Percentiles rank a stretch among this genome's conserved stretches.
Evolutionary conservation across 1,140 invertebrate species (phyloP).

Genomic region (Pachyrhynchus sulphureomaculatus): DNA sequence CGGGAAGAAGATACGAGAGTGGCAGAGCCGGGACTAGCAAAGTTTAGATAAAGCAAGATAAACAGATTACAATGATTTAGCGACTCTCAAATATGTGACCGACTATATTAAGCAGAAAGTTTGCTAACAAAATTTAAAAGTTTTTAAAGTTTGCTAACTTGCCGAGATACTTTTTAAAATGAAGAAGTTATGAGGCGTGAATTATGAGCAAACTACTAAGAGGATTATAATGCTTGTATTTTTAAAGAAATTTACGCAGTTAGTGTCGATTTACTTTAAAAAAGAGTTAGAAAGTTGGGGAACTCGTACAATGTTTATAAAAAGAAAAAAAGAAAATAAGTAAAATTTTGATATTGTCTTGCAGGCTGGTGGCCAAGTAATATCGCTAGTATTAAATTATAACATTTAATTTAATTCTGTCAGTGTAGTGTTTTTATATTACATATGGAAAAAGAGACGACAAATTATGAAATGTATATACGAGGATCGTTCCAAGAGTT

Average conservation of each 20-base stretch:
- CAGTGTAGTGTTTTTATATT: no score
- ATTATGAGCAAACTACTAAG: conserved; percentile 21
- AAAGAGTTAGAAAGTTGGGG: no score
- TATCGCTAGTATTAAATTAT: no score
- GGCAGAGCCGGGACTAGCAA: conserved; percentile 39
- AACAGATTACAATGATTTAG: conserved; percentile 47
- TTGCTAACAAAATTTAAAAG: conserved; percentile 42
- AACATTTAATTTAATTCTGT: no score
- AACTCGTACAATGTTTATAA: no score
- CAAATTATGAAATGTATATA: no score
- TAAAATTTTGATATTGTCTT: no score
- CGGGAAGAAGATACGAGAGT: conserved; percentile 37
- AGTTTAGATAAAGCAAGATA: conserved; percentile 47
- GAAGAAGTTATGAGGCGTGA: conserved; percentile 25
- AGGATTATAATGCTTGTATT: conserved; percentile 6
- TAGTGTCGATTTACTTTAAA: no score
- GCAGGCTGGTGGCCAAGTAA: no score
- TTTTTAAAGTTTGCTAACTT: conserved; percentile 34
- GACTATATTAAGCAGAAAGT: conserved; percentile 40
- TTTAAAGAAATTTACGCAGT: not conserved
- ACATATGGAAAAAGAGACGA: no score
- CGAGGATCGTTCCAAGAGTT: no score
- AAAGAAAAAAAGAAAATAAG: no score
- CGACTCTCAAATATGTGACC: conserved; percentile 41
- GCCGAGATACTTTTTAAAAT: conserved; percentile 26